phyloP scores from a whole-genome alignment of 53 echinoderm and acorn worm species.

The Hippasteria phrygiana region DNA sequence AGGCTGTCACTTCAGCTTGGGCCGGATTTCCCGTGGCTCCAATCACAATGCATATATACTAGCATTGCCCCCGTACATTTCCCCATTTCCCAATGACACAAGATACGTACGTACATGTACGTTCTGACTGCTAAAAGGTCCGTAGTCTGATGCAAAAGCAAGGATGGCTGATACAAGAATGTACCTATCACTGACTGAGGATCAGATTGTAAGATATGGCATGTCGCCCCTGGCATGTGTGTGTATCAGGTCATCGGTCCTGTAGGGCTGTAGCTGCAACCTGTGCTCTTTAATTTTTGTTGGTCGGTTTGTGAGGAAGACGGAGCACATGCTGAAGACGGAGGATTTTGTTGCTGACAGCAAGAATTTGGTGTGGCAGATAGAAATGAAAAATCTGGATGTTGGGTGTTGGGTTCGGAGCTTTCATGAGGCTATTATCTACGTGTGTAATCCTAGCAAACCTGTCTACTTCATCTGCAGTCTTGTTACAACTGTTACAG shows the following conservation, averaged over 20 bases:
- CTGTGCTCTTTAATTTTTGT: neutral
- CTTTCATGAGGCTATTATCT: too few relatives aligned
- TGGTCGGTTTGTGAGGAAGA: neutral
- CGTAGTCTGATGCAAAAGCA: neutral
- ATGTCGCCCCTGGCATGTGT: neutral
- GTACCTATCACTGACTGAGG: neutral
- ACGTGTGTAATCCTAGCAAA: too few relatives aligned
- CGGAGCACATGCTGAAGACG: too few relatives aligned
- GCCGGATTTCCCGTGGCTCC: too few relatives aligned
- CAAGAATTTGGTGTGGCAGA: too few relatives aligned
- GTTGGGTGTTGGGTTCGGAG: too few relatives aligned
- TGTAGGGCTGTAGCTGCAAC: neutral
- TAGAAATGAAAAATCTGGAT: too few relatives aligned
- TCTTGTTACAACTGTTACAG: too few relatives aligned
- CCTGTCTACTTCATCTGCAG: too few relatives aligned
- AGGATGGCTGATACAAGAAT: neutral
- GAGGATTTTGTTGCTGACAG: too few relatives aligned
- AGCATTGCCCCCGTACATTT: neutral
- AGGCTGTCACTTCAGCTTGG: too few relatives aligned
- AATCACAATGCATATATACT: neutral
- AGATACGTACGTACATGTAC: too few relatives aligned
- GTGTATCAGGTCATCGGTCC: neutral
- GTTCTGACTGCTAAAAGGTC: neutral
- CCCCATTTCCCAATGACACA: neutral
- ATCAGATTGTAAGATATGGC: neutral